These are phyloP conservation scores for Channa striata DNA, from an alignment of 2,797 vertebrate species.

Conservation along the genomic window DNA sequence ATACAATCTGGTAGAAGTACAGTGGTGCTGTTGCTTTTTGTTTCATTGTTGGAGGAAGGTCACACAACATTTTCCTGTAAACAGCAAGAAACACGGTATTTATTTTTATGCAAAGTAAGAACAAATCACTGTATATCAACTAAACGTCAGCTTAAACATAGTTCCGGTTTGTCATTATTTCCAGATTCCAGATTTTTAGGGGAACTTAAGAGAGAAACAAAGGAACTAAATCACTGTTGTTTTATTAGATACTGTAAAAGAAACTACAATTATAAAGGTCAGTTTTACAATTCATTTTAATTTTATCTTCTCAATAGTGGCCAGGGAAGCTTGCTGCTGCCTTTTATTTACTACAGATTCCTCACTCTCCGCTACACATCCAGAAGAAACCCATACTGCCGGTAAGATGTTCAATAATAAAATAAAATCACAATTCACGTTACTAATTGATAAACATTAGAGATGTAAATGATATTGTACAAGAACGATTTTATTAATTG, in stretches of 20 bases:
- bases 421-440: neutral
- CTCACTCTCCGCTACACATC: conserved; percentile 97
- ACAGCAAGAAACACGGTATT: too few species aligned
- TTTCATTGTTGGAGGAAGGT: too few species aligned
- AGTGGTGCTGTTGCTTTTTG: too few species aligned
- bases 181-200: neutral
- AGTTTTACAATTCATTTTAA: neutral
- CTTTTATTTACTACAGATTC: conserved; percentile 99
- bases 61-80: too few species aligned
- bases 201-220: neutral
- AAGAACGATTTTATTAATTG: too few species aligned
- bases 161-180: neutral
- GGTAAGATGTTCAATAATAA: conserved; percentile 82
- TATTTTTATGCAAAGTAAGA: neutral
- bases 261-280: neutral
- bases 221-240: neutral
- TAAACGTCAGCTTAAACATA: neutral
- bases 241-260: neutral
- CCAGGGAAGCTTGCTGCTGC: conserved; percentile 96
- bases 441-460: too few species aligned
- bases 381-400: conserved; percentile 97
- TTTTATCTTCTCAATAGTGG: conserved; percentile 84
- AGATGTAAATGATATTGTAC: neutral
- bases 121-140: neutral
- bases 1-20: neutral